These are phyloP conservation scores for Fistularia tabacaria DNA, from an alignment of 2,797 vertebrate genomes.

Conservation along the genomic window DNA sequence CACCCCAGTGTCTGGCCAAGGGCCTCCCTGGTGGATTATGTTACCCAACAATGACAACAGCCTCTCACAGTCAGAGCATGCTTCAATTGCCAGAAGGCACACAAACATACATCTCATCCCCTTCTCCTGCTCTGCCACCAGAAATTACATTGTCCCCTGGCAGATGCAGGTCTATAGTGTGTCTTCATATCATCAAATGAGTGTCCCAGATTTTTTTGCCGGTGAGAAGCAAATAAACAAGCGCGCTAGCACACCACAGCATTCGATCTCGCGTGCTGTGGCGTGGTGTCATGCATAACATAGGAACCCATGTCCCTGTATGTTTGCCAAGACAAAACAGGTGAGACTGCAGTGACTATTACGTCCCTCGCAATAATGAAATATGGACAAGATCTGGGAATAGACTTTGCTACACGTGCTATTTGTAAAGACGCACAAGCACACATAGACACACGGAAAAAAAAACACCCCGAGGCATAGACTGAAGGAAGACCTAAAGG, in stretches of 20 bases:
- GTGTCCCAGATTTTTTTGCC: slow-evolving; percentile 22
- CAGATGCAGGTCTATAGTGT: slow-evolving; percentile 38
- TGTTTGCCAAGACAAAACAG: slow-evolving; percentile 6
- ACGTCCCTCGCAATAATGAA: slow-evolving; percentile 12
- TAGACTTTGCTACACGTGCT: slow-evolving; percentile 16
- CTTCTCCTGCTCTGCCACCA: slow-evolving; percentile 29
- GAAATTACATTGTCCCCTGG: slow-evolving; percentile 46
- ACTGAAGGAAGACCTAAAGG: slow-evolving; percentile 42
- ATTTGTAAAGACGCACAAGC: slow-evolving; percentile 11
- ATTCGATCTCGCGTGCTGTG: neutral
- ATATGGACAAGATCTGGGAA: slow-evolving; percentile 9
- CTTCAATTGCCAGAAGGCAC: slow-evolving; percentile 58
- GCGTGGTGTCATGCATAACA: neutral
- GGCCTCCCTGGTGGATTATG: slow-evolving; percentile 67
- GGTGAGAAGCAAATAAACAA: slow-evolving; percentile 32
- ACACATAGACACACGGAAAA: neutral
- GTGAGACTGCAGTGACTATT: slow-evolving; percentile 1
- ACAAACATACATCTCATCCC: slow-evolving; percentile 53
- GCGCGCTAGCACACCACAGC: neutral
- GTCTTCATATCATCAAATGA: slow-evolving; percentile 48
- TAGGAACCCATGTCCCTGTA: slow-evolving; percentile 2
- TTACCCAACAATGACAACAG: slow-evolving; percentile 65
- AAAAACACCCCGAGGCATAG: slow-evolving; percentile 28
- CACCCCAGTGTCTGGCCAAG: slow-evolving; percentile 52
- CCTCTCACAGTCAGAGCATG: slow-evolving; percentile 65